Evolutionary conservation across 2,113 vertebrate genomes (phyloP).

Genomic region (Bubalus kerabau): DNA sequence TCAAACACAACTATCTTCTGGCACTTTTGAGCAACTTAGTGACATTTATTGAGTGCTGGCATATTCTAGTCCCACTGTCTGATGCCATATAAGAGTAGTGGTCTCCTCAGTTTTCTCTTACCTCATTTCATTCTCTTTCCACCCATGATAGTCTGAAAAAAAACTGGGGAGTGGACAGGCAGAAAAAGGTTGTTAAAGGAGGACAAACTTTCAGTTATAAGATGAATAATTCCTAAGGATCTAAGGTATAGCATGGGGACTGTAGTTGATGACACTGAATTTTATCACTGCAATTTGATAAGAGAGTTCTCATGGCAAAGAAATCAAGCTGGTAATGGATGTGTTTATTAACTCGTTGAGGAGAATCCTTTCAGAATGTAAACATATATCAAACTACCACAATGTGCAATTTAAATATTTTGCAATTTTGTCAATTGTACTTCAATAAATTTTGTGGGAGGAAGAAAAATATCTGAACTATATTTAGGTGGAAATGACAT

Average conservation of each 20-base stretch:
- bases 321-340: not conserved
- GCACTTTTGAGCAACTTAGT: not conserved
- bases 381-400: not conserved
- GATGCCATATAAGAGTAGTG: not conserved
- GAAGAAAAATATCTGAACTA: not conserved
- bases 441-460: not conserved
- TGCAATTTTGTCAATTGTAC: not conserved
- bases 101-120: not conserved
- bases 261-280: not conserved
- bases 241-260: not conserved
- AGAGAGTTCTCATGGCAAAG: not conserved
- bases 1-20: not conserved
- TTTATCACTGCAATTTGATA: not conserved
- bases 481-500: not conserved
- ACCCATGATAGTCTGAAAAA: not conserved
- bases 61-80: not conserved
- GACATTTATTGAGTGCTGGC: accelerated
- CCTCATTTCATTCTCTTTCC: not conserved
- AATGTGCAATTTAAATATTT: not conserved
- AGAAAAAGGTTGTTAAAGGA: not conserved
- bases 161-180: not conserved
- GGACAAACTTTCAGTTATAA: not conserved
- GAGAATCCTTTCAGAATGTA: not conserved
- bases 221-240: not conserved
- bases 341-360: not conserved